Conservation (phyloP, 2,888 invertebrate genomes). For the Urechis unicinctus region DNA sequence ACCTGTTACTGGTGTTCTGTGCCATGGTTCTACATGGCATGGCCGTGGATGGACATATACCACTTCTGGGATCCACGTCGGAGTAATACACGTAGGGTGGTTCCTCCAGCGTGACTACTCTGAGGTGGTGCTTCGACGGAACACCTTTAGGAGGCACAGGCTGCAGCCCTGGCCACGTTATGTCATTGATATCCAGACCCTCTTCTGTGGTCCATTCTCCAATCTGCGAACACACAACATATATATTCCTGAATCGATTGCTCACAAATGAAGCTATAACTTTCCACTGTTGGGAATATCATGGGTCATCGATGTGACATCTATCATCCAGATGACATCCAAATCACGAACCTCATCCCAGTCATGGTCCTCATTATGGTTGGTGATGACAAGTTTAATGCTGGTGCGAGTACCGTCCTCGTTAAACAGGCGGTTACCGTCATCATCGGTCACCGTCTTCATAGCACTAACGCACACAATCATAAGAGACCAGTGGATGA, state of each 20-base stretch:
- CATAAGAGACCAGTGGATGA: too few relatives aligned
- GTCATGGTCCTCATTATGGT: conserved; percentile 7
- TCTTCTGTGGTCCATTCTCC: conserved; percentile 16
- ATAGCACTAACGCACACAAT: conserved; percentile 2
- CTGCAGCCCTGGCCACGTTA: conserved; percentile 95
- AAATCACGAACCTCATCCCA: conserved; percentile 13
- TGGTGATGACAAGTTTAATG: conserved; percentile 12
- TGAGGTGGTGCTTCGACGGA: conserved; percentile 92
- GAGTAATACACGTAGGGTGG: conserved; percentile 91
- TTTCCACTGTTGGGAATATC: neutral
- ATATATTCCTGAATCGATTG: too few relatives aligned
- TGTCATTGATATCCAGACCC: conserved; percentile 82
- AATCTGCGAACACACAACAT: conserved; percentile 17
- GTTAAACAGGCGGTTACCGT: conserved; percentile 6
- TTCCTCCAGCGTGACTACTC: conserved; percentile 82
- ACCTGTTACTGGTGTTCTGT: too few relatives aligned
- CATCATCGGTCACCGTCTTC: conserved; percentile 1
- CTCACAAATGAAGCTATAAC: too few relatives aligned
- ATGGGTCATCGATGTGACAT: neutral
- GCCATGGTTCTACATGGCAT: conserved; percentile 22
- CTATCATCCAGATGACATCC: neutral
- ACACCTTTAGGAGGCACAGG: conserved; percentile 95
- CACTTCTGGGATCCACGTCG: conserved; percentile 86
- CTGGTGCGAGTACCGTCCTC: conserved; percentile 13
- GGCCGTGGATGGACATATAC: conserved; percentile 42